Percentiles rank a stretch among this genome's conserved stretches.
phyloP scores from a whole-genome alignment of 2,113 vertebrate genomes.

The Cephalopholis sonnerati region DNA sequence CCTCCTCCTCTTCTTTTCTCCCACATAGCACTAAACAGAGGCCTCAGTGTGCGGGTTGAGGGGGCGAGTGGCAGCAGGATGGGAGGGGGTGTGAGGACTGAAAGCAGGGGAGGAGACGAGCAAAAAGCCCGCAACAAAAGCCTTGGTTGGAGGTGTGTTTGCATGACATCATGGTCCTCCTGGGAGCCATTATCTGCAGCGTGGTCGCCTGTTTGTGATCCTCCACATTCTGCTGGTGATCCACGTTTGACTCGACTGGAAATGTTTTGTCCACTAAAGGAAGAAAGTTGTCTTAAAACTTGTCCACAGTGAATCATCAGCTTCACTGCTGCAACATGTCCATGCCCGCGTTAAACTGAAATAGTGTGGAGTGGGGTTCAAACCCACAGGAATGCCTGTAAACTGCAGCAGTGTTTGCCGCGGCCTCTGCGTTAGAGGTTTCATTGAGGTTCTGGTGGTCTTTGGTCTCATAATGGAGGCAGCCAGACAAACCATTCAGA shows the following conservation, averaged over 20 bases:
- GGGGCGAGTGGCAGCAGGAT: constrained; percentile 54
- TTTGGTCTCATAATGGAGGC: constrained; percentile 37
- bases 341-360: constrained; percentile 10
- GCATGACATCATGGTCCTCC: constrained; percentile 36
- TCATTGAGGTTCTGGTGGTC: constrained; percentile 36
- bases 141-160: constrained; percentile 42
- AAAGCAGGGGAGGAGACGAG: constrained; percentile 49
- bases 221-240: not conserved
- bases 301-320: not conserved
- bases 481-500: constrained; percentile 31
- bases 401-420: constrained; percentile 37
- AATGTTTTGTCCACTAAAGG: no score
- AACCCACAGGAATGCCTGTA: constrained; percentile 63
- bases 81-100: constrained; percentile 36
- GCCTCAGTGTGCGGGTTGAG: constrained; percentile 75
- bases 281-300: not conserved
- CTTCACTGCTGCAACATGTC: not conserved
- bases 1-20: constrained; percentile 40
- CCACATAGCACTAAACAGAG: constrained; percentile 78
- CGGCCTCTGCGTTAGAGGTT: constrained; percentile 28
- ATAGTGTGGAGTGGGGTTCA: constrained; percentile 1
- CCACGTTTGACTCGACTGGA: not conserved
- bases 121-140: constrained; percentile 66
- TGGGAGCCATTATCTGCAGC: constrained; percentile 36
- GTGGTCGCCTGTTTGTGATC: constrained; percentile 10